Evolutionary conservation across 2,797 vertebrate species (phyloP).

Genomic region (Arnoldichthys spilopterus): DNA sequence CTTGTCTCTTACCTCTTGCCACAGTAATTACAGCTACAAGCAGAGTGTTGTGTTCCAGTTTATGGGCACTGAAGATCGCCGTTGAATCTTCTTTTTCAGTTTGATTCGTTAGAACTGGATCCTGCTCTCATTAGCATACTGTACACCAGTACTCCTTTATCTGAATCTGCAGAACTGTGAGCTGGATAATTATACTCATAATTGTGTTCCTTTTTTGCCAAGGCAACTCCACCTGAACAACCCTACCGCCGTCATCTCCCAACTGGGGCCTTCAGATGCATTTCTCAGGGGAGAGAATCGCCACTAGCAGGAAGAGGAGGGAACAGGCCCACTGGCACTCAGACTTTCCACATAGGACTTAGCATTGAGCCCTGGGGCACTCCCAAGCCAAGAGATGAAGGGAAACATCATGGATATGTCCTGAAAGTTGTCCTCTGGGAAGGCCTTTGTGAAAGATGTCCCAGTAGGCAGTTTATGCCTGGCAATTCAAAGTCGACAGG

Average conservation of each 20-base stretch:
- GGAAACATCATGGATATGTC: not conserved
- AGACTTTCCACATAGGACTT: not conserved
- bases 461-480: not conserved
- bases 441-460: not conserved
- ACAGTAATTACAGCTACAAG: conserved; percentile 12
- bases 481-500: not conserved
- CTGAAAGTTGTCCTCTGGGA: not conserved
- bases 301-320: not conserved
- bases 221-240: conserved; percentile 27
- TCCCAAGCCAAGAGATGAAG: not conserved
- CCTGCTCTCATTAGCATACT: conserved; percentile 7
- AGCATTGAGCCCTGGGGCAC: conserved; percentile 8
- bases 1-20: not conserved
- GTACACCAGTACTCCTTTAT: conserved; percentile 1
- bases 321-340: not conserved
- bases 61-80: not conserved
- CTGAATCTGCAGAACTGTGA: conserved; percentile 20
- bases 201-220: conserved; percentile 29
- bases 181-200: conserved; percentile 31
- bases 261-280: not conserved
- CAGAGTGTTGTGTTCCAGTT: conserved; percentile 2
- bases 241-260: not conserved
- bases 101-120: conserved; percentile 20
- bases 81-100: conserved; percentile 1
- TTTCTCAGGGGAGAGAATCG: not conserved